Percentiles rank a stretch among this genome's conserved stretches.
Evolutionary conservation across 30 jellyfish, hydroid and myxozoan species (phyloP).

Genomic region (Aurelia sp.): DNA sequence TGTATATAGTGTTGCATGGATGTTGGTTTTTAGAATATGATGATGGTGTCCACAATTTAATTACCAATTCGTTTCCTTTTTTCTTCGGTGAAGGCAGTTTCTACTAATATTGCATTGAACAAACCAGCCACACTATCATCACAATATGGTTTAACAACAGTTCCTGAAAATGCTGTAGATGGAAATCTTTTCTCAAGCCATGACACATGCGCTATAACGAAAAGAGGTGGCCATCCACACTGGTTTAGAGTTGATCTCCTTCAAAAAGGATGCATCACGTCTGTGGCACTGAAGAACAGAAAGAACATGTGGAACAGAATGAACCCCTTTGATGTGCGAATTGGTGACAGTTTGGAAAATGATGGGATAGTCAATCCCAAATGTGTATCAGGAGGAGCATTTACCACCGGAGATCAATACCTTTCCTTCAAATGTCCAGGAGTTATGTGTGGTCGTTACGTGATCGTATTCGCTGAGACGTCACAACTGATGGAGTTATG

Average conservation of each 20-base stretch:
- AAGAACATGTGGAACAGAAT: neutral
- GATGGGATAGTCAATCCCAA: conserved; percentile 4
- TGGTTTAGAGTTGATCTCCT: neutral
- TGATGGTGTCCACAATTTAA: no score
- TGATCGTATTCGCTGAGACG: neutral
- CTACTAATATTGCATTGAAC: neutral
- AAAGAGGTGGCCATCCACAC: neutral
- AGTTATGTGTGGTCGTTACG: conserved; percentile 13
- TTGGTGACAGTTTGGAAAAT: conserved; percentile 7
- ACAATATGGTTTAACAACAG: neutral
- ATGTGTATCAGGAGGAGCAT: conserved; percentile 5
- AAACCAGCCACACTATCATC: neutral
- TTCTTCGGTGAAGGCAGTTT: no score
- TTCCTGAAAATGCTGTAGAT: neutral
- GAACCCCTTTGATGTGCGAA: conserved; percentile 40
- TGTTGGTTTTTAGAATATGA: no score
- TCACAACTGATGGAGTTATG: no score
- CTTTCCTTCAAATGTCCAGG: conserved; percentile 1
- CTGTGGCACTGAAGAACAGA: conserved; percentile 14
- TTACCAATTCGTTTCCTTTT: no score
- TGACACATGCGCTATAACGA: neutral
- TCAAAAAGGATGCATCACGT: neutral
- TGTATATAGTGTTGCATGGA: no score
- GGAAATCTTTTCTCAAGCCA: neutral
- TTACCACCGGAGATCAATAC: neutral